Conservation (phyloP, 2,888 invertebrate species). For the Drosophila neotestacea region DNA sequence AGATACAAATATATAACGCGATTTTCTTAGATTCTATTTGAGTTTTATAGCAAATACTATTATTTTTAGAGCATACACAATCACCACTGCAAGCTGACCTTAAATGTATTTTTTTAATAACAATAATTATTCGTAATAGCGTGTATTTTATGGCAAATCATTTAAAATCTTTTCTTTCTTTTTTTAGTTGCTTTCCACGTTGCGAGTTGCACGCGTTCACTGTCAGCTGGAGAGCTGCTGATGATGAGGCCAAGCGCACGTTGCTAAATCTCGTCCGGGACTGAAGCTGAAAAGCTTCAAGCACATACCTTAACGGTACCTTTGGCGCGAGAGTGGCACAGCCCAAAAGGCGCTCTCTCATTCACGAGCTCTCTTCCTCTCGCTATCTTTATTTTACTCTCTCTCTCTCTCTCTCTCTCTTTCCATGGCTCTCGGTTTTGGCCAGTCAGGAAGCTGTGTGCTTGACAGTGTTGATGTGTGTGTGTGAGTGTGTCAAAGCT, state of each 20-base stretch:
- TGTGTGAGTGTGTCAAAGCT: slow-evolving; percentile 55
- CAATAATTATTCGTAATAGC: slow-evolving; percentile 16
- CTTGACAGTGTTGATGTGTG: not conserved
- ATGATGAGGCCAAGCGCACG: slow-evolving; percentile 68
- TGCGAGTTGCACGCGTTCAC: slow-evolving; percentile 58
- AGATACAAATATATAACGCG: slow-evolving; percentile 49
- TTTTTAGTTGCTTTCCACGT: slow-evolving; percentile 41
- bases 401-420: slow-evolving; percentile 9
- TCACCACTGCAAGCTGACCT: not conserved
- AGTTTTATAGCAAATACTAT: not conserved
- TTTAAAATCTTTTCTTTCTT: slow-evolving; percentile 12
- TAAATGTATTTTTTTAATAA: slow-evolving; percentile 3
- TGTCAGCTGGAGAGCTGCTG: slow-evolving; percentile 34
- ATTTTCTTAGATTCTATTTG: slow-evolving; percentile 9
- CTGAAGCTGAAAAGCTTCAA: slow-evolving; percentile 77
- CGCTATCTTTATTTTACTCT: not conserved
- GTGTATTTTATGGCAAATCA: slow-evolving; percentile 17
- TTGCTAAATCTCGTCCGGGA: slow-evolving; percentile 84
- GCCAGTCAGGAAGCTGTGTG: slow-evolving; percentile 48
- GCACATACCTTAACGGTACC: slow-evolving; percentile 74
- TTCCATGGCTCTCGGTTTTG: slow-evolving; percentile 11
- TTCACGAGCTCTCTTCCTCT: not conserved
- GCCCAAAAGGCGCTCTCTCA: slow-evolving; percentile 19
- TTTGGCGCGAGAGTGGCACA: slow-evolving; percentile 42
- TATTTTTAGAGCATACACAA: not conserved